Percentiles rank a stretch among this genome's conserved stretches.
Conservation (phyloP, 2,888 invertebrate species). For the Rhabditophanes sp. region DNA sequence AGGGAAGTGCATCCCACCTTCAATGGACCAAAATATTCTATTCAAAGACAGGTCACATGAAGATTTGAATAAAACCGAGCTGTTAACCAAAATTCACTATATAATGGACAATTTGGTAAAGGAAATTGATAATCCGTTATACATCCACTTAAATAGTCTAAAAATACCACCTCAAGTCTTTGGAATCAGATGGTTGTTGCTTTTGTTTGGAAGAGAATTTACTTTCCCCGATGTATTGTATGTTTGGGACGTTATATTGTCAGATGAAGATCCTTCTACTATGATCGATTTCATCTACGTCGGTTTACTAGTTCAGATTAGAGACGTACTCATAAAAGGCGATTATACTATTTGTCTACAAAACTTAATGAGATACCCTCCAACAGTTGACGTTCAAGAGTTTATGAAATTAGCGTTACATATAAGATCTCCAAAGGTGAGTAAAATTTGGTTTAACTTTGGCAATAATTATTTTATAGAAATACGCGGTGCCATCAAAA, state of each 20-base stretch:
- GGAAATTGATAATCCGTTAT: slow-evolving; percentile 54
- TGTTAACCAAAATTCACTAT: slow-evolving; percentile 22
- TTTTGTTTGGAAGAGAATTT: slow-evolving; percentile 69
- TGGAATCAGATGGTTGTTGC: slow-evolving; percentile 68
- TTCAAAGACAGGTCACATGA: too few relatives aligned
- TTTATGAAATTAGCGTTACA: slow-evolving; percentile 55
- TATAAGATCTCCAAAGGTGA: slow-evolving; percentile 48
- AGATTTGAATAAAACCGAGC: slow-evolving; percentile 13
- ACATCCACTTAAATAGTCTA: slow-evolving; percentile 55
- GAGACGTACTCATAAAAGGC: slow-evolving; percentile 53
- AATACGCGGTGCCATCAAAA: not conserved
- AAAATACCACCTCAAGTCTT: slow-evolving; percentile 69
- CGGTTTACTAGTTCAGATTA: slow-evolving; percentile 61
- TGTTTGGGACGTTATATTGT: slow-evolving; percentile 69
- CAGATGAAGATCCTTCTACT: slow-evolving; percentile 52
- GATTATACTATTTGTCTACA: slow-evolving; percentile 57
- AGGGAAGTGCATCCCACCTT: too few relatives aligned
- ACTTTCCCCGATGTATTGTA: slow-evolving; percentile 60
- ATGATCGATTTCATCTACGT: slow-evolving; percentile 58
- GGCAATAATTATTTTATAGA: too few relatives aligned
- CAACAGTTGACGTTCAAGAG: slow-evolving; percentile 53
- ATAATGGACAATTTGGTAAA: slow-evolving; percentile 54
- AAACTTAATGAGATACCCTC: slow-evolving; percentile 57
- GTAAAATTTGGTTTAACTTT: slow-evolving; percentile 10
- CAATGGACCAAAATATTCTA: too few relatives aligned